Evolutionary conservation across 2,888 invertebrate species (phyloP), one percentile per base, ranked within the genome.

Genomic region (Orchesellides sinensis): DNA sequence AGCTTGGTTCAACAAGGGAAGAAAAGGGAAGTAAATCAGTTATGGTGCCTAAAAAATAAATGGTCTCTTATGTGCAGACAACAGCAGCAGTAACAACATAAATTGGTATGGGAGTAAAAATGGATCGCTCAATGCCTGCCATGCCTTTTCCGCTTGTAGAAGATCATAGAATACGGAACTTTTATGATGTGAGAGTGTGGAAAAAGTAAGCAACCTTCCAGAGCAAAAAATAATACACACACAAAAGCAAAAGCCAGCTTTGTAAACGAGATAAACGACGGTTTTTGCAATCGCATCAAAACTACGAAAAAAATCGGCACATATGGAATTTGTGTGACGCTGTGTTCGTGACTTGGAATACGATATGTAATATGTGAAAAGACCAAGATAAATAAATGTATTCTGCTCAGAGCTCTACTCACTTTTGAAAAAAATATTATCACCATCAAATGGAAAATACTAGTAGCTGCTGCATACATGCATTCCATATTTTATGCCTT

Each of bases 291-390:
- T 35, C 35, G 69, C 69, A 69, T 32, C 17, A 32, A 52, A 19
- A 19, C 27, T 17, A 25, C 23, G 17, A 54, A 23, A 29, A n/a
- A 54, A 35, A 70, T 78, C 35, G 69, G 78, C 69, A 69, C 40
- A 78, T 49, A 78, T 78, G 69, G 70, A 63, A 70, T 78, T 78
- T 63, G 35, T 21, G 74, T 77, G 77, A 56, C 45, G 45, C 49
- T 35, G 52, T 70, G 78, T 70, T 70, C 78, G 78, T 78, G 78
- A 78, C 78, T 78, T 40, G 69, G 78, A 78, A 69, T 78, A 78
- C 49, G 75, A 75, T 40, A 2, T 40, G n/a, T 35, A 32, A 19
- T 68, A 19, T 29, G 49, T 68, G 52, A 49, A 68, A 49, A 52
- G 2, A 8, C 14, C 40, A n/a, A 40, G 40, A n/a, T 8, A 14